Evolutionary conservation across 2,797 vertebrate species (phyloP).

Genomic region (Muraenolepis orangiensis): DNA sequence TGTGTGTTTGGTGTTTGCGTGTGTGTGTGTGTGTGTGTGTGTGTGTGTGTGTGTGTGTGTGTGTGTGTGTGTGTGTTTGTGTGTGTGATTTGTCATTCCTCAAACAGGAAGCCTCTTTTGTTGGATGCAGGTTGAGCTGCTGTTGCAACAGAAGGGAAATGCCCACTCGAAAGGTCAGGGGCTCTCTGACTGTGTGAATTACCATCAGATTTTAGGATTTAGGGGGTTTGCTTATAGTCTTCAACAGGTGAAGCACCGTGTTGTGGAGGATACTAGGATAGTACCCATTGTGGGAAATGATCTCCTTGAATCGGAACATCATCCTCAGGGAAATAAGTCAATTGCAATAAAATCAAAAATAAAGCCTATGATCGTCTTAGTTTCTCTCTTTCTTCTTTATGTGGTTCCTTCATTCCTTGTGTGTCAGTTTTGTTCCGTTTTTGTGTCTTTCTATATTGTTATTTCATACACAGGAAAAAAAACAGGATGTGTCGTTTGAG

Average conservation of each 20-base stretch:
- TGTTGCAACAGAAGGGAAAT: conserved; percentile 59
- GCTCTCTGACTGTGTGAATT: conserved; percentile 17
- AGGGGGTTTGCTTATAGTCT: not conserved
- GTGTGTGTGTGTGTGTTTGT: not conserved
- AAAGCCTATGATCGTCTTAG: not conserved
- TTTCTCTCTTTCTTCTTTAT: not conserved
- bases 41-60: not conserved
- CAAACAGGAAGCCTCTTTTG: conserved; percentile 70
- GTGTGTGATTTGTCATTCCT: conserved; percentile 43
- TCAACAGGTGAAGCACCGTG: conserved; percentile 5
- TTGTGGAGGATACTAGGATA: conserved; percentile 14
- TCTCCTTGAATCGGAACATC: not conserved
- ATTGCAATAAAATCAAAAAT: not conserved
- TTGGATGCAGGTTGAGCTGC: conserved; percentile 59
- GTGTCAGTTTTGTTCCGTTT: not conserved
- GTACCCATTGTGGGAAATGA: conserved; percentile 14
- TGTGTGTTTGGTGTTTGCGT: not conserved
- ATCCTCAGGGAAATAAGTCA: not conserved
- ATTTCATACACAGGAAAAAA: not conserved
- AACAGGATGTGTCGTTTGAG: not conserved
- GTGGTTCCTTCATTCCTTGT: not conserved
- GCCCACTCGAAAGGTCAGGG: conserved; percentile 49
- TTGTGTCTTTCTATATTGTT: not conserved
- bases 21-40: conserved; percentile 14
- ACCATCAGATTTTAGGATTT: conserved; percentile 11